These are phyloP conservation scores for Ophiodon elongatus DNA, from an alignment of 2,113 vertebrate genomes.

Conservation along the genomic window DNA sequence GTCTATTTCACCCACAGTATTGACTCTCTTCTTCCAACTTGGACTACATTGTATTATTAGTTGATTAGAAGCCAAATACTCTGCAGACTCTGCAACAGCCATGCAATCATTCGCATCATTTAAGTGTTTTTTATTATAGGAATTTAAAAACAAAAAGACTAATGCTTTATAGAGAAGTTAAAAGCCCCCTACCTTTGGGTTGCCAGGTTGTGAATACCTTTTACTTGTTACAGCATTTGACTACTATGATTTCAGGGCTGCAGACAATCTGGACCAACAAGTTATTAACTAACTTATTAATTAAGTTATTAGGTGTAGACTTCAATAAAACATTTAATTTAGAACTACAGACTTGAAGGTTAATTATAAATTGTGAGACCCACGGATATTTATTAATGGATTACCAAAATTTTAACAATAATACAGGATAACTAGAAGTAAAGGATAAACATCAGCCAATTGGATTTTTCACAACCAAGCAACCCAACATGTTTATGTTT, in stretches of 20 bases:
- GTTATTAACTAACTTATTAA: not conserved
- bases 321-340: not conserved
- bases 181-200: not conserved
- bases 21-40: not conserved
- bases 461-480: not conserved
- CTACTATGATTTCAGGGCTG: not conserved
- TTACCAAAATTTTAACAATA: not conserved
- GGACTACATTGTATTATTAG: not conserved
- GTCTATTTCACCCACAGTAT: not conserved
- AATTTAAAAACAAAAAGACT: too few species aligned
- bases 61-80: not conserved
- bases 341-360: not conserved
- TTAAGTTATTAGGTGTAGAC: not conserved
- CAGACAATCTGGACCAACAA: not conserved
- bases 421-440: not conserved
- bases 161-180: not conserved
- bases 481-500: not conserved
- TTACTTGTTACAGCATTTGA: not conserved
- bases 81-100: not conserved
- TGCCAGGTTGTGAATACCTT: not conserved
- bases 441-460: not conserved
- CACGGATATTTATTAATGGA: not conserved
- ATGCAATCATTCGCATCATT: not conserved
- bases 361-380: not conserved
- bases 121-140: not conserved